Evolutionary conservation across 1,140 invertebrate genomes (phyloP).

Genomic region (Camponotus floridanus): DNA sequence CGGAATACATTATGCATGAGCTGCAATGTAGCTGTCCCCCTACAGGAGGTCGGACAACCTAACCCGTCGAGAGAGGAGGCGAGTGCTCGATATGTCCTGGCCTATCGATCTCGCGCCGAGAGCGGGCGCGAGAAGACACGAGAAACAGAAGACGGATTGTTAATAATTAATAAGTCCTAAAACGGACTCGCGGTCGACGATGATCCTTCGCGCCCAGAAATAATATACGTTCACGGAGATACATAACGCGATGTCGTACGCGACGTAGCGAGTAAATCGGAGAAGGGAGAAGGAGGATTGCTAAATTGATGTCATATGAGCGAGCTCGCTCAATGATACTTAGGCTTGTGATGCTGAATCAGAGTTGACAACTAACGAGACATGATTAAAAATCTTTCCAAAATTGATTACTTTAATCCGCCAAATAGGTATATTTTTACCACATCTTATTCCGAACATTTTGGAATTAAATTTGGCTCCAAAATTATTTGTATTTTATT

Average conservation of each 20-base stretch:
- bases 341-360: background rate
- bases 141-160: slow-evolving; percentile 71
- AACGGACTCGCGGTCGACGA: slow-evolving; percentile 40
- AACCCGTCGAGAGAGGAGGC: slow-evolving; percentile 65
- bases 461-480: background rate
- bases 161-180: slow-evolving; percentile 71
- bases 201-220: slow-evolving; percentile 1
- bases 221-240: background rate
- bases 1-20: slow-evolving; percentile 78
- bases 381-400: background rate
- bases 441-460: background rate
- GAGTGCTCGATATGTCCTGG: slow-evolving; percentile 75
- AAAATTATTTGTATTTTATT: slow-evolving; percentile 39
- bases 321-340: background rate
- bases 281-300: background rate
- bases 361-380: background rate
- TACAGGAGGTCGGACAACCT: slow-evolving; percentile 74
- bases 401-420: slow-evolving; percentile 51
- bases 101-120: slow-evolving; percentile 73
- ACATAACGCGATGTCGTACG: background rate
- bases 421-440: background rate
- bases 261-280: background rate
- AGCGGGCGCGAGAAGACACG: slow-evolving; percentile 73
- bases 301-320: background rate
- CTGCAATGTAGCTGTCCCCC: slow-evolving; percentile 76